Base-by-base conservation (phyloP, 2,113 vertebrate species). In the Sapayoa aenigma region DNA sequence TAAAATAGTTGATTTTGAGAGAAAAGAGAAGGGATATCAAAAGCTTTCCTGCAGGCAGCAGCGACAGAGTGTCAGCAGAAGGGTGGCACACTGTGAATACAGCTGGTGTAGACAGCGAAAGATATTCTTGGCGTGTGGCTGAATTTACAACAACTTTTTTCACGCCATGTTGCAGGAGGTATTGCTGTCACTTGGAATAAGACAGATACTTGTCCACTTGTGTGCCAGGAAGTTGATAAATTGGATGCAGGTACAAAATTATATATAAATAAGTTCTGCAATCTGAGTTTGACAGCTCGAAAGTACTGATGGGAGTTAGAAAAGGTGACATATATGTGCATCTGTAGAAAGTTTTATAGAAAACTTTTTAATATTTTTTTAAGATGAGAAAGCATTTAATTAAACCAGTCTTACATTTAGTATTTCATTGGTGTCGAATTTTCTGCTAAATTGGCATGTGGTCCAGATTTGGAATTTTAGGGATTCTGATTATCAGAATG, bases 141-240 rank as follows among this genome's bases (percentile, higher is more conserved):
- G 0, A 52, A 85, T 52, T 84, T 82, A 5, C 1, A 75, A 27
- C 33, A 73, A 44, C 49, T 69, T 75, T 6, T 84, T 76, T 37
- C 58, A 31, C 39, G 14, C 52, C 3, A 0, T 20, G 22, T 71
- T 56, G 35, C 15, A 35, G 63, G 33, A 46, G 1, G 1, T n/a
- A 41, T 31, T 87, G 52, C 81, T 56, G 39, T 74, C 47, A 33
- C 33, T 37, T 72, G 95, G 76, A 31, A 15, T 28, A 60, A 79
- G 33, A 28, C 46, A 53, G 28, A 12, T 52, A 8, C 28, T 78
- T n/a, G 47, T 82, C 89, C 87, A n/a, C 47, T 78, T 42, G 73
- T n/a, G 39, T 50, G 33, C 5, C 4, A 0, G 12, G 65, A 81
- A 67, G 28, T 13, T 87, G 84, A 81, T 91, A 58, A 87, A 91